Percentiles rank a stretch among this genome's conserved stretches.
phyloP scores from a whole-genome alignment of 1,140 invertebrate genomes.

The Anoplolepis gracilipes region DNA sequence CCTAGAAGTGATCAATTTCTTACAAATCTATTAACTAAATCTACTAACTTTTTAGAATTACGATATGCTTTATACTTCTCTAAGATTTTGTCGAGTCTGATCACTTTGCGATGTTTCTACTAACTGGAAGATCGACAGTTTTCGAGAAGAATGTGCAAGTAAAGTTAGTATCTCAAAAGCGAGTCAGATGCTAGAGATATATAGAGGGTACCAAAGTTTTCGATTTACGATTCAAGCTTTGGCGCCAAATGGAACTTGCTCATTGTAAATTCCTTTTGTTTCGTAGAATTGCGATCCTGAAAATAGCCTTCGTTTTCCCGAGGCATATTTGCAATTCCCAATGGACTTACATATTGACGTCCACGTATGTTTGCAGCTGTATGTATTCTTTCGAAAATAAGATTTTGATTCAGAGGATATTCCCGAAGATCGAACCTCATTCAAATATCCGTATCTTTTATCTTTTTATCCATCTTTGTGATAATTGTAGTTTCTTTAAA shows the following conservation, averaged over 20 bases:
- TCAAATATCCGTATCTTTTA: not conserved
- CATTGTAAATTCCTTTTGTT: constrained; percentile 60
- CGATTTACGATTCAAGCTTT: constrained; percentile 59
- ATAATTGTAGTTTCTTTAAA: not conserved
- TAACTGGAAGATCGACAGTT: constrained; percentile 24
- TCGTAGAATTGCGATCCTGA: constrained; percentile 24
- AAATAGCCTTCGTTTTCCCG: constrained; percentile 44
- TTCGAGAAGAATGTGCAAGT: not conserved
- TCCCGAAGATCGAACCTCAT: not conserved
- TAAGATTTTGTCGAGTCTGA: constrained; percentile 34
- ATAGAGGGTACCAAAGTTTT: constrained; percentile 48
- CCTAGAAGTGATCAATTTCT: not conserved
- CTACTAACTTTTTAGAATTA: constrained; percentile 23
- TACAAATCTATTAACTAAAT: not conserved
- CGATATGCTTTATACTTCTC: constrained; percentile 2
- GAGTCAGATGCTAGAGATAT: not conserved
- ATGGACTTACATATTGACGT: constrained; percentile 7
- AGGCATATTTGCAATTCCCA: constrained; percentile 44
- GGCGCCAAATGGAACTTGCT: constrained; percentile 43
- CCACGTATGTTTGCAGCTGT: constrained; percentile 2
- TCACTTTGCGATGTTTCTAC: constrained; percentile 35
- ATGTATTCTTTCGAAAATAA: constrained; percentile 34
- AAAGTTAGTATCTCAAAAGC: constrained; percentile 23
- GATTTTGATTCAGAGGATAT: not conserved
- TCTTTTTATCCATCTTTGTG: not conserved